A percentile compares a stretch with the other conserved stretches of the same genome.
Conservation (phyloP, 2,113 vertebrate species). For the Microcebus jonahi region DNA sequence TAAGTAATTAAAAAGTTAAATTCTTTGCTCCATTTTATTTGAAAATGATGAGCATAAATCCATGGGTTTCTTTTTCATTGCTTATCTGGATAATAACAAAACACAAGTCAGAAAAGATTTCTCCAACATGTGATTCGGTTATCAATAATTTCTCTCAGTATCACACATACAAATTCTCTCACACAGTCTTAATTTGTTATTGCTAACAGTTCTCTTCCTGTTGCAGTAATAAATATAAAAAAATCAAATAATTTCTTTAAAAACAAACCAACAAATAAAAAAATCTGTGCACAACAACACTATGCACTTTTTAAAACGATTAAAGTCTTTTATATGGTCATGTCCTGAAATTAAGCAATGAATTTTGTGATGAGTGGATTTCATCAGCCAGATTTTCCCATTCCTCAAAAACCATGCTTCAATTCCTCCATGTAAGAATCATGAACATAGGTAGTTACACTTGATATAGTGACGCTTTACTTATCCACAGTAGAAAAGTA, state of each 20-base stretch:
- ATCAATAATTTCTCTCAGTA: not conserved
- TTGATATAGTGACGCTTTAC: not conserved
- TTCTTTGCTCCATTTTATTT: slow-evolving; percentile 8
- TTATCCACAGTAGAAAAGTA: not conserved
- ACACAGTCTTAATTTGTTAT: not conserved
- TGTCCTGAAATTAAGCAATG: not conserved
- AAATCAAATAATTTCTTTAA: not conserved
- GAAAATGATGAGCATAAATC: not conserved
- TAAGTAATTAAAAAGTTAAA: not conserved
- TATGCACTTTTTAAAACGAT: not conserved
- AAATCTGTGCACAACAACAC: not conserved
- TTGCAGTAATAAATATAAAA: not conserved
- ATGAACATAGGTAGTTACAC: not conserved
- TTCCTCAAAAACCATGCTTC: not conserved
- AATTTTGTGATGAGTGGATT: not conserved
- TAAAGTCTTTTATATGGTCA: not conserved
- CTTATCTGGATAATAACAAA: not conserved
- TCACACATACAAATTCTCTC: not conserved
- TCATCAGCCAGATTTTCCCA: not conserved
- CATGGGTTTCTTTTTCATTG: not conserved
- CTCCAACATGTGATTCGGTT: not conserved
- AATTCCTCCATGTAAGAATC: not conserved
- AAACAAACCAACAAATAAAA: not conserved
- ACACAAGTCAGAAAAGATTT: not conserved
- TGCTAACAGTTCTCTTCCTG: not conserved